A percentile compares a stretch with the other conserved stretches of the same genome.
Evolutionary conservation across 2,113 vertebrate species (phyloP).

Genomic region (Alligator sinensis): DNA sequence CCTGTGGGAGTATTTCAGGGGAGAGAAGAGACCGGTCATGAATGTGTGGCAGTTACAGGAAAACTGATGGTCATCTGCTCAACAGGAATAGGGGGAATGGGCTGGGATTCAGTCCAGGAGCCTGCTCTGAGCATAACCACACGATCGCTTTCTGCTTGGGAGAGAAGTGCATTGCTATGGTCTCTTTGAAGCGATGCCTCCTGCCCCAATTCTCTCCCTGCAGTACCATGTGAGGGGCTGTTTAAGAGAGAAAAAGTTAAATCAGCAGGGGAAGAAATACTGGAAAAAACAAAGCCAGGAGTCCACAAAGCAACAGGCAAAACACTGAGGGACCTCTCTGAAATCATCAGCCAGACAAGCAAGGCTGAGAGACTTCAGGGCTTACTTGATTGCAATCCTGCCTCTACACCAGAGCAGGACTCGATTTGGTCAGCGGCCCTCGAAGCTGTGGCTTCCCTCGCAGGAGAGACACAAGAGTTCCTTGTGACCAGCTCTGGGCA

Average conservation of each 20-base stretch:
- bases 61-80: accelerated
- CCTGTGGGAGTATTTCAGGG: slow-evolving; percentile 70
- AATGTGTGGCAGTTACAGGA: accelerated
- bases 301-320: background rate
- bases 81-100: background rate
- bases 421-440: background rate
- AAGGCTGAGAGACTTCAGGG: background rate
- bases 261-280: background rate
- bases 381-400: background rate
- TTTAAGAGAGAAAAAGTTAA: no score
- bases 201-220: background rate
- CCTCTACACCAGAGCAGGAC: background rate
- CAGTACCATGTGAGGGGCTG: background rate
- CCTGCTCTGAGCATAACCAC: accelerated
- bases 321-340: background rate
- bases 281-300: background rate
- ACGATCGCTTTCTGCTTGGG: accelerated
- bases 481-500: background rate
- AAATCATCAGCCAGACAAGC: background rate
- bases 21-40: background rate
- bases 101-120: accelerated
- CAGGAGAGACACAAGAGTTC: background rate
- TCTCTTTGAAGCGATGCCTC: background rate
- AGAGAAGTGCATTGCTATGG: background rate
- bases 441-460: background rate